phyloP scores from a whole-genome alignment of 1,140 invertebrate species.

The Rhopalosiphum padi region DNA sequence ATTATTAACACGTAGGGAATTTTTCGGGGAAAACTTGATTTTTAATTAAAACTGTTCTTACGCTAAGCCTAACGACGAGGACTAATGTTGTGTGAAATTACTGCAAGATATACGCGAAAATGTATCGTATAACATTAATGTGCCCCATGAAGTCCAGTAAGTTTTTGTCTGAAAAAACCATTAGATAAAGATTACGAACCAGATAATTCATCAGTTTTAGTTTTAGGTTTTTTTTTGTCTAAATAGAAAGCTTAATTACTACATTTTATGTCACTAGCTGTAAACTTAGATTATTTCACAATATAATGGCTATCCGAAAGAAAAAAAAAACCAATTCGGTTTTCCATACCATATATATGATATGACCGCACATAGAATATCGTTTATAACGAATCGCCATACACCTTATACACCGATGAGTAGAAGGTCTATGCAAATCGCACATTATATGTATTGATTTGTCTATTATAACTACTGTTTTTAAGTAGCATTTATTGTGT shows the following conservation, averaged over 20 bases:
- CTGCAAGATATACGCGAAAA: conserved; percentile 14
- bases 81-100: conserved; percentile 42
- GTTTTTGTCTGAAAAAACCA: conserved; percentile 34
- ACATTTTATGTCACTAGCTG: not conserved
- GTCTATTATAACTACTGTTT: too few relatives aligned
- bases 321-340: not conserved
- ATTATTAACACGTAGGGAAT: not conserved
- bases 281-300: not conserved
- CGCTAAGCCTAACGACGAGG: not conserved
- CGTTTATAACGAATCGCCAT: not conserved
- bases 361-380: too few relatives aligned
- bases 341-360: not conserved
- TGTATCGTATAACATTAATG: conserved; percentile 13
- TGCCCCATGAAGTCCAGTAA: not conserved
- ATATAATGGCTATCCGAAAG: too few relatives aligned
- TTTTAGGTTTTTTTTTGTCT: not conserved
- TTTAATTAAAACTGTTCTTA: conserved; percentile 33
- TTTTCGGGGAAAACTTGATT: not conserved
- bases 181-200: not conserved
- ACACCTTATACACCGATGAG: too few relatives aligned
- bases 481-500: too few relatives aligned
- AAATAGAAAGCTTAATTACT: not conserved
- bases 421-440: too few relatives aligned
- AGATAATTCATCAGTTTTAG: conserved; percentile 40
- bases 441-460: not conserved